Percentiles rank a stretch among this genome's conserved stretches.
Conservation (phyloP, 2,797 vertebrate species). For the Epinephelus malabaricus region DNA sequence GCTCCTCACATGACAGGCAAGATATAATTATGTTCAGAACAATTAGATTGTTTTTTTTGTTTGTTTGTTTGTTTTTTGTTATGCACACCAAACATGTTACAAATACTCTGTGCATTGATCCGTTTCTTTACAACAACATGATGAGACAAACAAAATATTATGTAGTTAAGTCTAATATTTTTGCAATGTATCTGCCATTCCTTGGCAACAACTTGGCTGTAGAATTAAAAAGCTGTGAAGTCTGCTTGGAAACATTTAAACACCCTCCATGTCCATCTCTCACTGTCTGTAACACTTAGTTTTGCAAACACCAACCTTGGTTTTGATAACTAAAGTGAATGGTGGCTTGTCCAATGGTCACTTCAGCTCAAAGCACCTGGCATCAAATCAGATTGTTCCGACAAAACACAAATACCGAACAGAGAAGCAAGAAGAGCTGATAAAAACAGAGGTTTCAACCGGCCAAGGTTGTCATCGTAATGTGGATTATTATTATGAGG, state of each 20-base stretch:
- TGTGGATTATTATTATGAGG: constrained; percentile 3
- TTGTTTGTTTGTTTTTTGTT: no score
- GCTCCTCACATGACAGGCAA: background rate
- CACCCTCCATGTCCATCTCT: background rate
- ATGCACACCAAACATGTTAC: background rate
- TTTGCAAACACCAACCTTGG: background rate
- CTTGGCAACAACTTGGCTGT: background rate
- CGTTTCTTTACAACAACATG: background rate
- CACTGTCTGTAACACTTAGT: background rate
- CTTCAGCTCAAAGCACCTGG: background rate
- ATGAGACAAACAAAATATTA: background rate
- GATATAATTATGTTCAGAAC: background rate
- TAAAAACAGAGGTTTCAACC: background rate
- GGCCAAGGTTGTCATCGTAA: background rate
- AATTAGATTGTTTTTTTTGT: no score
- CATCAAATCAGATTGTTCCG: background rate
- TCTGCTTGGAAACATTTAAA: constrained; percentile 17
- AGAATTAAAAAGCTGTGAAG: constrained; percentile 5
- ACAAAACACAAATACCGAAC: background rate
- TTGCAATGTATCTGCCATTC: background rate
- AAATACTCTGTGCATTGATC: background rate
- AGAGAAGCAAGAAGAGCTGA: background rate
- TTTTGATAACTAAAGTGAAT: background rate
- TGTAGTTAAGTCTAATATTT: background rate
- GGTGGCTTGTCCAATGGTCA: background rate